Conservation (phyloP, 2,113 vertebrate genomes). For the Baryphthengus martii region DNA sequence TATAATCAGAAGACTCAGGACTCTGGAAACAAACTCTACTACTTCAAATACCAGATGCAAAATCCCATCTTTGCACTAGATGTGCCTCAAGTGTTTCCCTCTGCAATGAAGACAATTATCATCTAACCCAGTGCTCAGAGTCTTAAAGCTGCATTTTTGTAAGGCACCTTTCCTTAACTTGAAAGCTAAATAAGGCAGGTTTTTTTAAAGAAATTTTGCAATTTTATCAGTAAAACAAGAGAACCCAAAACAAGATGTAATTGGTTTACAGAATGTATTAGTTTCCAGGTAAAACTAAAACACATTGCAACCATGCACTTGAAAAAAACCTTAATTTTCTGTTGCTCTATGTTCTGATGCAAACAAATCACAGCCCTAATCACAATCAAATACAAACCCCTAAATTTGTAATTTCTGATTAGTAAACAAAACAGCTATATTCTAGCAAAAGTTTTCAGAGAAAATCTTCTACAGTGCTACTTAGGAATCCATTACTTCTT, state of each 20-base stretch:
- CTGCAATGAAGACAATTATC: not conserved
- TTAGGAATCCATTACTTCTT: not conserved
- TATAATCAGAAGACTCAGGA: not conserved
- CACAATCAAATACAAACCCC: fast-evolving
- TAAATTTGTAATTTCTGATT: not conserved
- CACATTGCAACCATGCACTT: not conserved
- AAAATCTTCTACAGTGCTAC: not conserved
- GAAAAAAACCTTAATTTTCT: not conserved
- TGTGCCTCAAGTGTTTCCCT: not conserved
- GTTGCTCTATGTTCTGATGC: not conserved
- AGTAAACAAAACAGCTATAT: not conserved
- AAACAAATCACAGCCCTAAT: not conserved
- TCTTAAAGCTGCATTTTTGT: not conserved
- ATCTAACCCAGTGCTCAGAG: not conserved
- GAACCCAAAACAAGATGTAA: fast-evolving
- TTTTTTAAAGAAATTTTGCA: not conserved
- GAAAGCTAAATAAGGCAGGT: not conserved
- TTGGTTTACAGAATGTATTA: not conserved
- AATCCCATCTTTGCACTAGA: not conserved
- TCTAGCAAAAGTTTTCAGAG: not conserved
- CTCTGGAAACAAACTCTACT: not conserved
- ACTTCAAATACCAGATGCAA: not conserved
- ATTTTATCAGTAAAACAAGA: not conserved
- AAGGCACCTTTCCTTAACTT: not conserved
- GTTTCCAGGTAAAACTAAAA: not conserved